A percentile compares a stretch with the other conserved stretches of the same genome.
Evolutionary conservation across 2,797 vertebrate species (phyloP).

Genomic region (Selene dorsalis): DNA sequence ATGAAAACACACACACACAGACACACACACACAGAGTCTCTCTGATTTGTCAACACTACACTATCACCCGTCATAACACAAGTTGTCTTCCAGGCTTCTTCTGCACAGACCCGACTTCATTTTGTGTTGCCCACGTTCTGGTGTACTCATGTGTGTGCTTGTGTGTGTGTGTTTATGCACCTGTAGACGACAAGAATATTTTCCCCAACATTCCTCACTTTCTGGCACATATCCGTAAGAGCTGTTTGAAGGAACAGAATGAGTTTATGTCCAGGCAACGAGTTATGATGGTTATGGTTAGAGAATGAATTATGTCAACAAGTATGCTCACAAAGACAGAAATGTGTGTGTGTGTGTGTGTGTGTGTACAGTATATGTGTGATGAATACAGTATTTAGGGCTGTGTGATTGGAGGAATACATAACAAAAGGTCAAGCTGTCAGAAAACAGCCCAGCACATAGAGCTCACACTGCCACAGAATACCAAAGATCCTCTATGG

Average conservation of each 20-base stretch:
- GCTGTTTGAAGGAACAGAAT: not conserved
- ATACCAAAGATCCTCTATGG: slow-evolving; percentile 67
- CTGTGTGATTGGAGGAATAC: slow-evolving; percentile 73
- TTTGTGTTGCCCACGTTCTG: not conserved
- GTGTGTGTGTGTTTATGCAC: slow-evolving; percentile 20
- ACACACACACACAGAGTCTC: slow-evolving; percentile 10
- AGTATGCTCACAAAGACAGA: not conserved
- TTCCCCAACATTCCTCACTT: too few species aligned
- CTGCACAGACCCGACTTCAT: slow-evolving; percentile 38
- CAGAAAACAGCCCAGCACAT: slow-evolving; percentile 67
- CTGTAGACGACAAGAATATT: too few species aligned
- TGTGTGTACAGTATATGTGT: slow-evolving; percentile 63
- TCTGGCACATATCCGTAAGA: not conserved
- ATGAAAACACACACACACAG: slow-evolving; percentile 13
- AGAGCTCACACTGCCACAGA: slow-evolving; percentile 47
- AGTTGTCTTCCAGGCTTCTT: slow-evolving; percentile 50
- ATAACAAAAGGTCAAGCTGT: slow-evolving; percentile 81
- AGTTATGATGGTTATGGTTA: not conserved
- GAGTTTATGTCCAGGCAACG: not conserved
- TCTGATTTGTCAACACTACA: slow-evolving; percentile 33
- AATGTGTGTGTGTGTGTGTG: not conserved
- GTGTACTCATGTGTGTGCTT: not conserved
- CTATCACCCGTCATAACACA: slow-evolving; percentile 34
- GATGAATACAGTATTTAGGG: slow-evolving; percentile 76
- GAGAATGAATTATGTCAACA: not conserved